Conservation (phyloP, 2,797 vertebrate genomes). For the Sphenodon punctatus region DNA sequence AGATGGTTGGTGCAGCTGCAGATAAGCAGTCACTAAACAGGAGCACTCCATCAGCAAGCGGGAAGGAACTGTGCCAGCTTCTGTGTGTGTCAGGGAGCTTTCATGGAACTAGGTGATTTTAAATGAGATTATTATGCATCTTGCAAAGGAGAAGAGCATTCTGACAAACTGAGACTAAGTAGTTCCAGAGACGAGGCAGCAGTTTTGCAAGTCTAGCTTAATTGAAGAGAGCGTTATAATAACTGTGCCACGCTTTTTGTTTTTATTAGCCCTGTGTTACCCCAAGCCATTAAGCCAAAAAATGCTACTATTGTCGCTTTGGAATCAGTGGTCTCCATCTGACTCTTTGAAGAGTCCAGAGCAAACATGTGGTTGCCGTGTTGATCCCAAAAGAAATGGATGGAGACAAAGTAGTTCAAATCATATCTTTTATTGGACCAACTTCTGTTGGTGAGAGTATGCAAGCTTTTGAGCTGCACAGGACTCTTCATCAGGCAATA, state of each 20-base stretch:
- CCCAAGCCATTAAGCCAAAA: constrained; percentile 64
- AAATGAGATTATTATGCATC: constrained; percentile 58
- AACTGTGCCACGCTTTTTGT: constrained; percentile 62
- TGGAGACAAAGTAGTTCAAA: too few relatives aligned
- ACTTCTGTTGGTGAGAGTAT: too few relatives aligned
- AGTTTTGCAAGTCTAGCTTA: constrained; percentile 68
- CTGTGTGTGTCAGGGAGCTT: constrained; percentile 27
- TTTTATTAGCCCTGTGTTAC: constrained; percentile 61
- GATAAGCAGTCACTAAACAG: constrained; percentile 43
- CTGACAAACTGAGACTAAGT: constrained; percentile 65
- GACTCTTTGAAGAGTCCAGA: constrained; percentile 8
- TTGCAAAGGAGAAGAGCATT: constrained; percentile 57
- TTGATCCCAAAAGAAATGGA: too few relatives aligned
- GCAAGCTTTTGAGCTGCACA: too few relatives aligned
- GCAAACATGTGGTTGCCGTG: too few relatives aligned
- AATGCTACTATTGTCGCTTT: constrained; percentile 23
- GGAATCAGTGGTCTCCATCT: constrained; percentile 19
- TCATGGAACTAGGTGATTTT: constrained; percentile 64
- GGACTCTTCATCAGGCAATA: too few relatives aligned
- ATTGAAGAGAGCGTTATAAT: constrained; percentile 61
- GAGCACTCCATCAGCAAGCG: constrained; percentile 43
- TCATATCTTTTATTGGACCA: too few relatives aligned
- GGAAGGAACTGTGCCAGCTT: constrained; percentile 49
- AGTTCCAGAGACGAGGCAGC: constrained; percentile 65
- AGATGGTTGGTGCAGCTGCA: neutral